phyloP scores from a whole-genome alignment of 2,113 vertebrate genomes.

The Connochaetes taurinus region DNA sequence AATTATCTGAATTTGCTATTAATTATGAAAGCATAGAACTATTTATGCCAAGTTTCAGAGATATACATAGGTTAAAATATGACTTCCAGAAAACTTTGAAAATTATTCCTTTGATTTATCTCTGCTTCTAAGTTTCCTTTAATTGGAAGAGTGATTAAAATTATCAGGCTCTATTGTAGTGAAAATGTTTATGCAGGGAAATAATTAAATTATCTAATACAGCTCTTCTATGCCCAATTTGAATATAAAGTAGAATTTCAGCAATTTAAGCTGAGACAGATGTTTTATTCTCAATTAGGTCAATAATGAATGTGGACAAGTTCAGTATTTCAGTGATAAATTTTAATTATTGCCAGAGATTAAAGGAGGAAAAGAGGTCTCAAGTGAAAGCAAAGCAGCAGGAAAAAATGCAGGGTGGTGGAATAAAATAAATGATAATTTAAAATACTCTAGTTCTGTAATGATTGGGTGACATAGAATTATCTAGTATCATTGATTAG shows the following conservation, averaged over 20 bases:
- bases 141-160: background rate
- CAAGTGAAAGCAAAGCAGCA: background rate
- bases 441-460: background rate
- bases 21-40: background rate
- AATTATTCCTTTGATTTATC: background rate
- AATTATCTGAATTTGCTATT: background rate
- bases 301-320: background rate
- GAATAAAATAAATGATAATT: background rate
- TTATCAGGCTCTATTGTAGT: background rate
- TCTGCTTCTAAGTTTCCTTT: background rate
- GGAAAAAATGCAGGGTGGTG: background rate
- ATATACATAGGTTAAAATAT: background rate
- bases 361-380: background rate
- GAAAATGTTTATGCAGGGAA: background rate
- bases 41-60: background rate
- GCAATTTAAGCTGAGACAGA: background rate
- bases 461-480: background rate
- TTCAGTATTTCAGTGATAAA: background rate
- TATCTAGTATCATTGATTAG: background rate
- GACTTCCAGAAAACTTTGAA: background rate
- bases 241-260: background rate
- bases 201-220: background rate
- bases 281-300: background rate
- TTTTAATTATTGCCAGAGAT: background rate
- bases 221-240: background rate